A percentile compares a stretch with the other conserved stretches of the same genome.
Evolutionary conservation across 92 coral and sea anemone species (phyloP).

Genomic region (Umimayanthus kanabou): DNA sequence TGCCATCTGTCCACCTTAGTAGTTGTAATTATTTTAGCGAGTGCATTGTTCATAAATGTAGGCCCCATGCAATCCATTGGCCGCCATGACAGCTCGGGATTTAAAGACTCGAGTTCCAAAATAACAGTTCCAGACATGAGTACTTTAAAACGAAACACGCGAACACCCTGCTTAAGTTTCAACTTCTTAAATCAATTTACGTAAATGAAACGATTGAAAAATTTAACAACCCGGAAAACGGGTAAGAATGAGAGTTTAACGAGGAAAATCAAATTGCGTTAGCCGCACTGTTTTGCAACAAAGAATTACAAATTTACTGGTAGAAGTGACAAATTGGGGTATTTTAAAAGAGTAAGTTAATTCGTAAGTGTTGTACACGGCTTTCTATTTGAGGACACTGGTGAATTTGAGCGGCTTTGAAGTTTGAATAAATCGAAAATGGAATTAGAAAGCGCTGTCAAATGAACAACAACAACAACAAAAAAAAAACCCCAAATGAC

Average conservation of each 20-base stretch:
- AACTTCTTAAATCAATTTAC: neutral
- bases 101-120: neutral
- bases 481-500: too few relatives aligned
- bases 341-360: neutral
- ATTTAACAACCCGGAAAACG: neutral
- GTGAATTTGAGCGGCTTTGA: neutral
- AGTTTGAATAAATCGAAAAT: neutral
- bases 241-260: neutral
- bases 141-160: neutral
- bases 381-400: neutral
- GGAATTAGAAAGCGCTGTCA: neutral
- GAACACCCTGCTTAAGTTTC: neutral
- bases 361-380: neutral
- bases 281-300: neutral
- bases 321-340: too few relatives aligned
- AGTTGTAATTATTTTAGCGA: constrained; percentile 18
- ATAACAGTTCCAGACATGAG: neutral
- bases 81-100: neutral
- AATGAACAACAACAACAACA: constrained; percentile 29
- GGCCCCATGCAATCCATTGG: constrained; percentile 6
- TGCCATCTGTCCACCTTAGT: constrained; percentile 41
- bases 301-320: neutral
- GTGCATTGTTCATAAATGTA: neutral
- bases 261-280: neutral
- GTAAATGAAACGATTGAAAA: neutral